phyloP scores from a whole-genome alignment of 1,140 invertebrate genomes.

The Tetragonula clypearis region DNA sequence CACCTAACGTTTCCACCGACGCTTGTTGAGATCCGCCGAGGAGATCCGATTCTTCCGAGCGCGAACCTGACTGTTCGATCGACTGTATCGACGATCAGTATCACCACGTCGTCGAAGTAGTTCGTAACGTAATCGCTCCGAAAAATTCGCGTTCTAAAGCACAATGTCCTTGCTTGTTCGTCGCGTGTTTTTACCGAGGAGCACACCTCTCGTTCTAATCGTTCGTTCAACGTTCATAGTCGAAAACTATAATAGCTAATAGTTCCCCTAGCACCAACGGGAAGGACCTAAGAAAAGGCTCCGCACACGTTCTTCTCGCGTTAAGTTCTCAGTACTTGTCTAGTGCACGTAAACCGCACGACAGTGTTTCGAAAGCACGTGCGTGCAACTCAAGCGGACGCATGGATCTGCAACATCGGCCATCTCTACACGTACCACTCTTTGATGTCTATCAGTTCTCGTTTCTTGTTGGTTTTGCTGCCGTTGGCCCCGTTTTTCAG shows the following conservation, averaged over 20 bases:
- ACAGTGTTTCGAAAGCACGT: background rate
- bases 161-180: background rate
- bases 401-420: background rate
- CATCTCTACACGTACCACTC: conserved; percentile 93
- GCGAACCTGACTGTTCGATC: background rate
- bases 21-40: background rate
- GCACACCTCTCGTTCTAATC: background rate
- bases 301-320: background rate
- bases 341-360: background rate
- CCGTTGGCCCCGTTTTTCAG: conserved; percentile 76
- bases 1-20: background rate
- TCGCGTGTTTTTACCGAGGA: background rate
- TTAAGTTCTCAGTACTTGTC: background rate
- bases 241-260: background rate
- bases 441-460: conserved; percentile 94
- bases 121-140: background rate
- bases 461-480: conserved; percentile 85
- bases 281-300: conserved; percentile 17
- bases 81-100: background rate
- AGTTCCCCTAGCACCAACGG: conserved; percentile 24
- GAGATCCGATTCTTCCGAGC: background rate
- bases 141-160: background rate
- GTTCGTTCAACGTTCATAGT: background rate
- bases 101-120: background rate
- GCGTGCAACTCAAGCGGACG: conserved; percentile 6